Conservation (phyloP, 2,888 invertebrate genomes). For the Apantesis nais region DNA sequence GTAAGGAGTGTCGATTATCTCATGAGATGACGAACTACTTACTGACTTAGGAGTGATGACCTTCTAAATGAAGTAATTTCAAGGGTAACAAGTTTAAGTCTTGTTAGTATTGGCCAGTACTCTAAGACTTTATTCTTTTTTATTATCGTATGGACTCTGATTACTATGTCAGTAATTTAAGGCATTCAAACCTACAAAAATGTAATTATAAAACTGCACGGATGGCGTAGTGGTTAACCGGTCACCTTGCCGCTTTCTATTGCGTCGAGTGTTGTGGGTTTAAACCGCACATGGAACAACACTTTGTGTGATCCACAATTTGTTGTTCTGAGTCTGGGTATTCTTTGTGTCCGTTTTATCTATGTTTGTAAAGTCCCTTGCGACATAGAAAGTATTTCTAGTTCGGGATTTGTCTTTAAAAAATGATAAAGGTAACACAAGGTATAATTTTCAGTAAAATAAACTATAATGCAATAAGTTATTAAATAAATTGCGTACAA, state of each 20-base stretch:
- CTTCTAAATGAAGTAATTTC: slow-evolving; percentile 32
- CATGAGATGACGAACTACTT: slow-evolving; percentile 44
- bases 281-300: too few species aligned
- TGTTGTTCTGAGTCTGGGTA: too few species aligned
- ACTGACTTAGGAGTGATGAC: slow-evolving; percentile 37
- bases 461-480: background rate
- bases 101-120: slow-evolving; percentile 1
- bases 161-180: background rate
- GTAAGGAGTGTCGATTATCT: slow-evolving; percentile 50
- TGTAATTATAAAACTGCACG: background rate
- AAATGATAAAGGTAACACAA: too few species aligned
- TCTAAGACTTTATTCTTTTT: background rate
- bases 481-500: slow-evolving; percentile 7
- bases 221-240: too few species aligned
- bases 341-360: too few species aligned
- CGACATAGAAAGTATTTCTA: too few species aligned
- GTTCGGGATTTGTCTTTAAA: too few species aligned
- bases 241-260: too few species aligned
- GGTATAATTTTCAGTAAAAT: background rate
- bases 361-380: too few species aligned
- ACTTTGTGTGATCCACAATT: too few species aligned
- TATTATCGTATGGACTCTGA: background rate
- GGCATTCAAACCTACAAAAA: background rate
- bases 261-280: too few species aligned
- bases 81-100: slow-evolving; percentile 35